Conservation (phyloP, 2,797 vertebrate species). For the Lacerta bilineata region DNA sequence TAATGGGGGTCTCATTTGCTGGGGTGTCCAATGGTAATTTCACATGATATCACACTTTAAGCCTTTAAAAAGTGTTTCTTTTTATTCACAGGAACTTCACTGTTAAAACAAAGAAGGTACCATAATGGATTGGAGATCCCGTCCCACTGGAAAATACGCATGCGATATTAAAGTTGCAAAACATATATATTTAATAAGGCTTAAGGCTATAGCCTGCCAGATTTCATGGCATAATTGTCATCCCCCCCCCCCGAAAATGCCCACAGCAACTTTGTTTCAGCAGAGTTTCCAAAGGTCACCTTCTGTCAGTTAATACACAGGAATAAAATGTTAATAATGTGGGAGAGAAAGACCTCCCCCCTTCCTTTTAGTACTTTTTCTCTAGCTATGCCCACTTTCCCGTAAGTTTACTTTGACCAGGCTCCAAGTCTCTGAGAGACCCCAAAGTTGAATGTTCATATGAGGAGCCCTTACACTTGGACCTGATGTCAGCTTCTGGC, state of each 20-base stretch:
- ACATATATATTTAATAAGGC: background rate
- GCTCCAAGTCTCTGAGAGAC: background rate
- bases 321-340: background rate
- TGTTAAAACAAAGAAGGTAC: background rate
- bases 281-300: background rate
- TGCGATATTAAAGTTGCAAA: background rate
- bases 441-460: background rate
- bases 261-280: constrained; percentile 2
- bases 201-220: background rate
- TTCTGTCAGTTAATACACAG: background rate
- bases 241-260: background rate
- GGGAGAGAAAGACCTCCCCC: background rate
- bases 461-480: background rate
- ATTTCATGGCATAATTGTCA: background rate
- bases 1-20: background rate
- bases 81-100: background rate
- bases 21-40: background rate
- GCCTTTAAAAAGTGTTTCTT: background rate
- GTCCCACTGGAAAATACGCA: background rate
- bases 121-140: background rate
- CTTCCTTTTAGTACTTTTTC: too few species aligned
- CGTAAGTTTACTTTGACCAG: background rate
- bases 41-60: background rate
- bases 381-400: background rate
- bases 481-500: too few species aligned